A percentile compares a stretch with the other conserved stretches of the same genome.
Conservation (phyloP, 2,888 invertebrate genomes). For the Augiades crinisus region DNA sequence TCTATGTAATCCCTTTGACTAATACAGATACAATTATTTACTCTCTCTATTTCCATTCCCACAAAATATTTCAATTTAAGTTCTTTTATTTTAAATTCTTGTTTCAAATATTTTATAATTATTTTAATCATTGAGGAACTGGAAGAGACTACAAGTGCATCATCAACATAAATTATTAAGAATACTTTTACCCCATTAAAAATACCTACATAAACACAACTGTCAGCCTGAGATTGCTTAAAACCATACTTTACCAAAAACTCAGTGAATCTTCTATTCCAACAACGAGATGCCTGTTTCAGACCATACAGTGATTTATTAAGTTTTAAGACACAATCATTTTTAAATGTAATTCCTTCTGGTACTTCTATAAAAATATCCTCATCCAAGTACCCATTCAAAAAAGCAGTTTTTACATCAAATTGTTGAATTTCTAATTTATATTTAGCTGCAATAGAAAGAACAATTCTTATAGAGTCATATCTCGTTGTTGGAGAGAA, state of each 20-base stretch:
- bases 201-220: constrained; percentile 30
- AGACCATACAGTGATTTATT: constrained; percentile 21
- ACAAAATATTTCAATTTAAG: constrained; percentile 35
- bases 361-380: constrained; percentile 14
- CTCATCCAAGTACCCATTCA: constrained; percentile 13
- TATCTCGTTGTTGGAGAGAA: neutral
- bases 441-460: neutral
- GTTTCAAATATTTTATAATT: constrained; percentile 31
- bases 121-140: constrained; percentile 18
- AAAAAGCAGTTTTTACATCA: constrained; percentile 22
- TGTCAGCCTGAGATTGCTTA: constrained; percentile 8
- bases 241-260: constrained; percentile 16
- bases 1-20: constrained; percentile 33
- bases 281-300: constrained; percentile 27
- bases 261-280: constrained; percentile 19
- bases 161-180: constrained; percentile 40
- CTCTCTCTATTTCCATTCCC: constrained; percentile 33
- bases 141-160: constrained; percentile 33
- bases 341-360: neutral
- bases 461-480: neutral
- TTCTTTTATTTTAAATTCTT: constrained; percentile 36
- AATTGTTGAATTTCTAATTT: constrained; percentile 14
- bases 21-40: constrained; percentile 30
- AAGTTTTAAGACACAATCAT: neutral
- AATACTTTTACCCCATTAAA: constrained; percentile 34